Conservation (phyloP, 2,797 vertebrate genomes). For the Clamator glandarius region DNA sequence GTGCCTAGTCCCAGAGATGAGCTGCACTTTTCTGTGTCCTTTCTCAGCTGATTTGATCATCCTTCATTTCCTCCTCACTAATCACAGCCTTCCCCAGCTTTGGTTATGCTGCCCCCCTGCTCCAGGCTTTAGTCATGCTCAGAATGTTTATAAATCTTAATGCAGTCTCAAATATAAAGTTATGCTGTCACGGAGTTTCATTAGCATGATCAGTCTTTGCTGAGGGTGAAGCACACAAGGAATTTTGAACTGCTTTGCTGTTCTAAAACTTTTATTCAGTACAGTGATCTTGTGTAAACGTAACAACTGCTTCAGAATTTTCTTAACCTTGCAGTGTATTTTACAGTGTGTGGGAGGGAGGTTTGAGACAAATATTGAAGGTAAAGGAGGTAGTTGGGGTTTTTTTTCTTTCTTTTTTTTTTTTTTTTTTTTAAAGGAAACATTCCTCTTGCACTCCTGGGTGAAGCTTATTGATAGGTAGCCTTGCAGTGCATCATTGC, state of each 20-base stretch:
- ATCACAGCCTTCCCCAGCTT: slow-evolving; percentile 17
- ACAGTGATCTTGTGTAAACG: not conserved
- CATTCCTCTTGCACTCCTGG: not conserved
- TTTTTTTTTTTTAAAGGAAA: not conserved
- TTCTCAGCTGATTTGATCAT: slow-evolving; percentile 4
- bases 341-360: not conserved
- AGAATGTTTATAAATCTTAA: slow-evolving; percentile 16
- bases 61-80: not conserved
- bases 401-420: fast-evolving
- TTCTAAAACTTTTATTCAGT: not conserved
- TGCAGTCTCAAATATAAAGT: not conserved
- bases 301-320: not conserved
- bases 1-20: not conserved
- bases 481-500: not conserved
- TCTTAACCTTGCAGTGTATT: not conserved
- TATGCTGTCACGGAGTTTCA: not conserved
- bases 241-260: not conserved
- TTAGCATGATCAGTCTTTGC: not conserved
- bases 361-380: not conserved
- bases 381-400: not conserved
- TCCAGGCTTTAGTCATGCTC: slow-evolving; percentile 58
- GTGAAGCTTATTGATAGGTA: not conserved
- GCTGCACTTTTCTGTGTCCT: slow-evolving; percentile 4
- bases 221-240: not conserved
- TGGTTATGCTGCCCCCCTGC: slow-evolving; percentile 64